A percentile compares a stretch with the other conserved stretches of the same genome.
phyloP scores from a whole-genome alignment of 53 echinoderm and acorn worm genomes.

The Zoroaster sp. region DNA sequence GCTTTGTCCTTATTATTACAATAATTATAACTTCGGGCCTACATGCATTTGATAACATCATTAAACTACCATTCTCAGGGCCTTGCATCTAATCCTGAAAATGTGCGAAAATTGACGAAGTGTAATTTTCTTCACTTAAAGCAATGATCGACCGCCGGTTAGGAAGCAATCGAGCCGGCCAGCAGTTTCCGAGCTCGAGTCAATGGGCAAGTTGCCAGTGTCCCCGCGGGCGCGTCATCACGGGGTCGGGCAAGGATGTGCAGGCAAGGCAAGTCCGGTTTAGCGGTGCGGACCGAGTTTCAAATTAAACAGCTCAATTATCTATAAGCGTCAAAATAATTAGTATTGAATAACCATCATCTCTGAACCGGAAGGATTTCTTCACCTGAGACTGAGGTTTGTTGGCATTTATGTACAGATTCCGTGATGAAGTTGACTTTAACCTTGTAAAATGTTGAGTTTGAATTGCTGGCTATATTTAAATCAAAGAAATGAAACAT shows the following conservation, averaged over 20 bases:
- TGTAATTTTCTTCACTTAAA: background rate
- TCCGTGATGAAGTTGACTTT: no score
- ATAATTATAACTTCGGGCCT: no score
- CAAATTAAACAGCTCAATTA: no score
- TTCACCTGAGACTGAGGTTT: background rate
- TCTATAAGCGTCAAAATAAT: constrained; percentile 13
- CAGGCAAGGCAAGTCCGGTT: no score
- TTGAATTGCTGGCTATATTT: no score
- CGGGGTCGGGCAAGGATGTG: no score
- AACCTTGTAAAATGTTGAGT: no score
- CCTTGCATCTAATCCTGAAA: background rate
- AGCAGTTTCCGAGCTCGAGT: background rate
- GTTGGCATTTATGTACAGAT: no score
- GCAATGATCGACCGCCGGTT: background rate
- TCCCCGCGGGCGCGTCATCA: no score
- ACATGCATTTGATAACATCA: background rate
- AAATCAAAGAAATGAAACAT: no score
- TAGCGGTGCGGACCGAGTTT: background rate
- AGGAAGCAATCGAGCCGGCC: background rate
- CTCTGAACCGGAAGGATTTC: background rate
- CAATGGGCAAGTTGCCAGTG: no score
- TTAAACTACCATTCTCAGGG: background rate
- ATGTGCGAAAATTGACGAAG: background rate
- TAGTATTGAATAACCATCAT: background rate
- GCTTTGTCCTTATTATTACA: no score